Percentiles rank a stretch among this genome's conserved stretches.
phyloP scores from a whole-genome alignment of 2,888 invertebrate genomes.

The Euproctis similis region DNA sequence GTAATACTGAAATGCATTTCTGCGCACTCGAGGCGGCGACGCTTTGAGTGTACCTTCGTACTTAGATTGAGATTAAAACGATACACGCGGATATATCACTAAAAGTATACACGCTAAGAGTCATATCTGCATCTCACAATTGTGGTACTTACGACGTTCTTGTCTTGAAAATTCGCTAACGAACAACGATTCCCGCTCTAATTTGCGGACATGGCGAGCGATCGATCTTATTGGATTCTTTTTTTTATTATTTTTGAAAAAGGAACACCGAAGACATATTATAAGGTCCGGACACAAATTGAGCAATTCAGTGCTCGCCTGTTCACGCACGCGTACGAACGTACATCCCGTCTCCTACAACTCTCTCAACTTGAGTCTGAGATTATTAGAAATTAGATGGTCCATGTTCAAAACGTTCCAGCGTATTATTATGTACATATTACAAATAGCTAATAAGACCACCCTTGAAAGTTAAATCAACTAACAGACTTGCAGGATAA shows the following conservation, averaged over 20 bases:
- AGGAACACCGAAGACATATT: conserved; percentile 55
- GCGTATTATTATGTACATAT: conserved; percentile 28
- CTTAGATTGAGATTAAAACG: conserved; percentile 49
- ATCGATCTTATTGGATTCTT: conserved; percentile 73
- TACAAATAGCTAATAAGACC: conserved; percentile 31
- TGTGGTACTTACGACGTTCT: conserved; percentile 33
- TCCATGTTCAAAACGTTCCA: conserved; percentile 32
- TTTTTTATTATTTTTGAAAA: no score
- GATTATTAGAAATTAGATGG: conserved; percentile 46
- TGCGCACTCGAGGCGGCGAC: conserved; percentile 51
- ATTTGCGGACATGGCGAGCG: conserved; percentile 73
- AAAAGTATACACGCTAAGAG: conserved; percentile 13
- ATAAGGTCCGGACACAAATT: conserved; percentile 67
- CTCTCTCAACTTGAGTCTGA: conserved; percentile 44
- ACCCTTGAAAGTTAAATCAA: conserved; percentile 29
- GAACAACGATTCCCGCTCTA: conserved; percentile 71
- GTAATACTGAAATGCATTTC: conserved; percentile 59
- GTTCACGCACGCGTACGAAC: conserved; percentile 35
- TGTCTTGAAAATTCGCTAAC: conserved; percentile 38
- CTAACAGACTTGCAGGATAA: no score
- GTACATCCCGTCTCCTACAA: conserved; percentile 27
- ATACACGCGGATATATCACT: conserved; percentile 21
- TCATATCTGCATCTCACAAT: conserved; percentile 14
- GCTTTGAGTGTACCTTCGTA: conserved; percentile 50
- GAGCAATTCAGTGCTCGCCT: conserved; percentile 66